Conservation (phyloP, 2,888 invertebrate genomes). For the Xestia rhomboidea region DNA sequence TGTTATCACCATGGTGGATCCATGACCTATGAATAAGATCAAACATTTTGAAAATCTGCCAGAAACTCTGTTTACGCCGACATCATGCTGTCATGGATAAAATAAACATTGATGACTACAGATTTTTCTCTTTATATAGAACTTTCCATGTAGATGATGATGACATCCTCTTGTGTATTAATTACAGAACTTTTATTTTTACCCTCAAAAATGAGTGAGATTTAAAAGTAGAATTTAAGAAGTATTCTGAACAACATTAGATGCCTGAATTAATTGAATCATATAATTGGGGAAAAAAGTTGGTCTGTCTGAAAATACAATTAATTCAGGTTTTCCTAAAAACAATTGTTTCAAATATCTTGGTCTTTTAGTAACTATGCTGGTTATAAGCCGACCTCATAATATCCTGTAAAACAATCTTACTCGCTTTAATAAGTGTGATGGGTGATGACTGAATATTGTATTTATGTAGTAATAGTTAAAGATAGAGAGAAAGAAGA, state of each 20-base stretch:
- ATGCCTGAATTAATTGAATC: background rate
- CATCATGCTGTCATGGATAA: conserved; percentile 28
- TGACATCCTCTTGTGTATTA: background rate
- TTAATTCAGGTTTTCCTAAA: background rate
- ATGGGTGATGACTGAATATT: background rate
- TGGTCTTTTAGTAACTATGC: background rate
- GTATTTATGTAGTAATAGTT: too few relatives aligned
- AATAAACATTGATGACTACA: conserved; percentile 17
- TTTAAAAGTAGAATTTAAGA: too few relatives aligned
- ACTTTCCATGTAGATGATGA: background rate
- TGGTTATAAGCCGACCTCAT: background rate
- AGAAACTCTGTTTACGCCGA: conserved; percentile 27
- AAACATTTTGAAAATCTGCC: conserved; percentile 57
- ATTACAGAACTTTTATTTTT: background rate
- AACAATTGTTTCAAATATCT: background rate
- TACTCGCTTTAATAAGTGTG: background rate
- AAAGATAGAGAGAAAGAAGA: too few relatives aligned
- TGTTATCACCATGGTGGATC: conserved; percentile 15
- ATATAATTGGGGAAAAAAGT: background rate
- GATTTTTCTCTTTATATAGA: background rate
- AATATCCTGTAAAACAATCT: background rate
- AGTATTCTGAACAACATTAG: background rate
- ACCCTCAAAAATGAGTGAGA: too few relatives aligned
- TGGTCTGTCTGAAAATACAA: background rate
- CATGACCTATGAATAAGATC: conserved; percentile 35